These are phyloP conservation scores for Smutsia temminckii DNA, from an alignment of 2,797 vertebrate genomes.

Conservation along the genomic window DNA sequence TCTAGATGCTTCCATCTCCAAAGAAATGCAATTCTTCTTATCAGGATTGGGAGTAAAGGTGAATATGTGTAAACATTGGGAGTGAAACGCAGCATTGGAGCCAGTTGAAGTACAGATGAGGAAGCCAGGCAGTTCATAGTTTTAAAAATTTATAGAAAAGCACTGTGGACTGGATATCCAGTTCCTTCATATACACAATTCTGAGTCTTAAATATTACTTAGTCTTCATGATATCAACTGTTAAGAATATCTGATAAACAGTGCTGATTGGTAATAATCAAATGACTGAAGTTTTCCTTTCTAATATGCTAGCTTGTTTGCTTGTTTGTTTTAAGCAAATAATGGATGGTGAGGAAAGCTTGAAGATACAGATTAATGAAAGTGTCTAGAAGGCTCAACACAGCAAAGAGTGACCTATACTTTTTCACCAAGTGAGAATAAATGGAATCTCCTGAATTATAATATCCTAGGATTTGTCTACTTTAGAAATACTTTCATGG, in stretches of 20 bases:
- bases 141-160: not conserved
- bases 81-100: not conserved
- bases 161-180: not conserved
- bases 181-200: not conserved
- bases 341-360: not conserved
- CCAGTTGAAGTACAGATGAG: not conserved
- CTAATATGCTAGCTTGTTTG: not conserved
- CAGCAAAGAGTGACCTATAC: not conserved
- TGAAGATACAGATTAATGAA: not conserved
- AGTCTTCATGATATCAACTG: not conserved
- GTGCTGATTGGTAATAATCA: not conserved
- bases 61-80: not conserved
- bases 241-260: not conserved
- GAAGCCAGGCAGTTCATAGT: not conserved
- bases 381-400: not conserved
- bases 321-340: slow-evolving; percentile 41
- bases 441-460: not conserved
- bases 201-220: not conserved
- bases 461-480: not conserved
- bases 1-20: slow-evolving; percentile 16
- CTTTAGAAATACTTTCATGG: not conserved
- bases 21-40: slow-evolving; percentile 47
- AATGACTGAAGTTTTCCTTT: not conserved
- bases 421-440: not conserved
- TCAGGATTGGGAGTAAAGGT: slow-evolving; percentile 48